Evolutionary conservation across 2,888 invertebrate genomes (phyloP).

Genomic region (Vanessa cardui): DNA sequence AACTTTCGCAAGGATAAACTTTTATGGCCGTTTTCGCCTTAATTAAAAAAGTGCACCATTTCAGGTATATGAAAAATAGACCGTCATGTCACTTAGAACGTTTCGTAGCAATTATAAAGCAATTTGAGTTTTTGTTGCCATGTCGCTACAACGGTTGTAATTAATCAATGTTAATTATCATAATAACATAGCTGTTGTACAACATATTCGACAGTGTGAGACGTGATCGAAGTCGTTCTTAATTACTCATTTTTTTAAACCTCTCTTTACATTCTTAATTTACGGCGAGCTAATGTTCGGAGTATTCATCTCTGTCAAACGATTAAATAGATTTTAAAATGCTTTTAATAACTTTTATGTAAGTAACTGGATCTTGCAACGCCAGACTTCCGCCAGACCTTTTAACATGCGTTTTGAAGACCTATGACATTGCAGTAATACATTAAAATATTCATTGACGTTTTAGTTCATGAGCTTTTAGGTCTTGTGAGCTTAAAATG

Average conservation of each 20-base stretch:
- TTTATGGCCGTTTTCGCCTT: not conserved
- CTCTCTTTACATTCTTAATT: not conserved
- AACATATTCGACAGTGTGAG: conserved; percentile 40
- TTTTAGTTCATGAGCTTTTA: no score
- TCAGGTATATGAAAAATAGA: not conserved
- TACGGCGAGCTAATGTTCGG: not conserved
- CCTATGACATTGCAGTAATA: no score
- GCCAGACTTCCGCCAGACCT: no score
- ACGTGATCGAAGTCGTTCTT: conserved; percentile 17
- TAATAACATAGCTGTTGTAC: conserved; percentile 44
- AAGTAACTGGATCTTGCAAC: no score
- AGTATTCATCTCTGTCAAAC: not conserved
- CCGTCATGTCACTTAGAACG: conserved; percentile 34
- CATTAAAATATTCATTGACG: no score
- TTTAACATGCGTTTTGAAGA: no score
- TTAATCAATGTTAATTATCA: conserved; percentile 64
- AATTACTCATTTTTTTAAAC: conserved; percentile 10
- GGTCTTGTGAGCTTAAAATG: no score
- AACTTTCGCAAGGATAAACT: not conserved
- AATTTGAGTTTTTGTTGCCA: conserved; percentile 62
- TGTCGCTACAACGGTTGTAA: conserved; percentile 52
- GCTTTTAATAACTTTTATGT: no score
- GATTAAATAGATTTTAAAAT: no score
- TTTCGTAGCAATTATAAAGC: conserved; percentile 71
- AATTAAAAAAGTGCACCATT: not conserved